Base-by-base conservation (phyloP, 2,113 vertebrate species). In the Spheniscus mendiculus region DNA sequence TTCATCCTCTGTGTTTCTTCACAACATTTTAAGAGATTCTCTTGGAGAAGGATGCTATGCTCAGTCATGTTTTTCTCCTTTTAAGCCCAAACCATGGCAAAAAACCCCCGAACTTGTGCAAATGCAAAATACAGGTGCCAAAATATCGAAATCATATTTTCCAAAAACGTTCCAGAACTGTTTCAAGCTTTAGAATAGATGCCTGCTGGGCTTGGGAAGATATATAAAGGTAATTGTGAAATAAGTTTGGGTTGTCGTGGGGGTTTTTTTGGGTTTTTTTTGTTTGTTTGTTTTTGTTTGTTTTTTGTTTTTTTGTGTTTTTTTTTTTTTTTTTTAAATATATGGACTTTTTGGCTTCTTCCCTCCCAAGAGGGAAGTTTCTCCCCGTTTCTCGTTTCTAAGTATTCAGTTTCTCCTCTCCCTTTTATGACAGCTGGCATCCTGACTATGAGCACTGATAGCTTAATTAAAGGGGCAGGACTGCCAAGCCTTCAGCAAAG, bases 1-100 rank as follows among this genome's bases (percentile, higher is more conserved):
- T 93, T 27, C 61, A 38, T 52, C n/a, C 21, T 74, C 56, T 78
- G 34, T 40, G 15, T 25, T 67, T 82, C 55, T 70, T 27, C 13
- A 1, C 26, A 26, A 52, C 0, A 2, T 50, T 71, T 62, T 20
- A 71, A 63, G n/a, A 0, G 0, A 34, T 20, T 72, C 10, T 45
- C 44, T 47, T 27, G 6, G 19, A 80, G 58, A 77, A 83, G 19
- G 42, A 90, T 70, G 55, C 27, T 76, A 42, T 40, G 53, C 29
- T 93, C 52, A 63, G 50, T 42, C 38, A 55, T 3, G 3, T 32
- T 92, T 74, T 89, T 32, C 42, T 87, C 36, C n/a, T 80, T 91
- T 87, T 36, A 91, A 67, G 70, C 15, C 15, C 38, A 30, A 93
- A 59, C 32, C 26, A 74, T 4, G 8, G 29, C 56, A 80, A 88